These are phyloP conservation scores for Agrochola lychnidis DNA, from an alignment of 2,888 invertebrate species.

Conservation along the genomic window DNA sequence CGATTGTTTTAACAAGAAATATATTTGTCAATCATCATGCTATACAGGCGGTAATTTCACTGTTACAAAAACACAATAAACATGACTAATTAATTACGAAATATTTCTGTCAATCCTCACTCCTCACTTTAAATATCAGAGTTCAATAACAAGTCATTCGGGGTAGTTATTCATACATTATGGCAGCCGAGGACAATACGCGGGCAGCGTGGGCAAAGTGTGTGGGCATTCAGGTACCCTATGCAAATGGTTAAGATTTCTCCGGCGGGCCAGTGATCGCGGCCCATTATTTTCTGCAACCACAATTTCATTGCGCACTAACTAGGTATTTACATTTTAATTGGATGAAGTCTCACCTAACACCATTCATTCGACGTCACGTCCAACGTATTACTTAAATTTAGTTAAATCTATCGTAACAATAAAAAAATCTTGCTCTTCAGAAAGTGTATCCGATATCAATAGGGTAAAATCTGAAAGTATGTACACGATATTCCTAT, in stretches of 20 bases:
- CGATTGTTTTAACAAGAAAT: slow-evolving; percentile 34
- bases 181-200: slow-evolving; percentile 68
- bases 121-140: slow-evolving; percentile 60
- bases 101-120: slow-evolving; percentile 54
- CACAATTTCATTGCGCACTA: slow-evolving; percentile 77
- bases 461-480: slow-evolving; percentile 42
- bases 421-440: slow-evolving; percentile 18
- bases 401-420: slow-evolving; percentile 1
- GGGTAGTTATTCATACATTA: slow-evolving; percentile 70
- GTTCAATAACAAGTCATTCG: slow-evolving; percentile 67
- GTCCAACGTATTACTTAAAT: slow-evolving; percentile 2
- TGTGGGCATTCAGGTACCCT: slow-evolving; percentile 78
- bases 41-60: slow-evolving; percentile 13
- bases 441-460: slow-evolving; percentile 48
- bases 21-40: slow-evolving; percentile 39
- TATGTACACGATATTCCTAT: slow-evolving; percentile 42
- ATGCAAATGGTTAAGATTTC: slow-evolving; percentile 81
- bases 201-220: slow-evolving; percentile 74
- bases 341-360: slow-evolving; percentile 69
- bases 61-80: slow-evolving; percentile 18
- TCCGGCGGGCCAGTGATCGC: slow-evolving; percentile 70
- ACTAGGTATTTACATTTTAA: slow-evolving; percentile 78
- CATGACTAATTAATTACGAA: slow-evolving; percentile 42
- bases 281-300: slow-evolving; percentile 76
- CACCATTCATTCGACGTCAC: background rate